Base-by-base conservation (phyloP, 2,797 vertebrate species). In the Intellagama lesueurii region DNA sequence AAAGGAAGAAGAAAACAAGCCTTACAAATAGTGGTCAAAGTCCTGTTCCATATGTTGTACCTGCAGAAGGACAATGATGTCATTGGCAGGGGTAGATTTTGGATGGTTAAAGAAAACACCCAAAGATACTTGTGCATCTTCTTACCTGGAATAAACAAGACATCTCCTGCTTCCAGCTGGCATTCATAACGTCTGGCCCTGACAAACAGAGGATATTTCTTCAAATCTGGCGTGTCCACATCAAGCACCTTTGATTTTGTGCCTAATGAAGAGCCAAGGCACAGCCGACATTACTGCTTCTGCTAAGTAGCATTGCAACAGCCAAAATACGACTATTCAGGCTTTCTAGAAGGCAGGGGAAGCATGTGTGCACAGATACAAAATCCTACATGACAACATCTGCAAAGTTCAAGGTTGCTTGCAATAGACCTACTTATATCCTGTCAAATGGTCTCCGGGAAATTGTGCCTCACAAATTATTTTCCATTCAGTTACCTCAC, bases 141-240 rank as follows among this genome's bases (percentile, higher is more conserved):
- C 95, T 95, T 95, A 99, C 99, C 99, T 17, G 99, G 99, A 95
- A 99, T 99, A 90, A 98, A 99, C 30, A 99, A 97, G 49, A 99
- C 94, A 95, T 99, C 98, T 91, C 99, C 98, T 87, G 98, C 97
- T 94, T 98, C 97, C 92, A 99, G 96, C 82, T 96, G 92, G 91
- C 98, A 99, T 68, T 99, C 97, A 72, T 98, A 98, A 84, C 98
- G 95, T 92, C 94, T 96, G 6, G 98, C 99, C 95, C 97, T 98
- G 85, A 97, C 95, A 97, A 99, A 99, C 40, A 99, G 97, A 2
- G 99, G 98, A 81, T 98, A 99, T 88, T 91, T 97, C 84, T 96
- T 94, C 92, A 98, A 87, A 91, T 99, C 98, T 69, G 98, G 98
- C 26, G 95, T 96, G 90, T 99, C 98, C 44, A 99, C 97, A 94